Conservation (phyloP, 2,888 invertebrate species). For the Limnephilus rhombicus region DNA sequence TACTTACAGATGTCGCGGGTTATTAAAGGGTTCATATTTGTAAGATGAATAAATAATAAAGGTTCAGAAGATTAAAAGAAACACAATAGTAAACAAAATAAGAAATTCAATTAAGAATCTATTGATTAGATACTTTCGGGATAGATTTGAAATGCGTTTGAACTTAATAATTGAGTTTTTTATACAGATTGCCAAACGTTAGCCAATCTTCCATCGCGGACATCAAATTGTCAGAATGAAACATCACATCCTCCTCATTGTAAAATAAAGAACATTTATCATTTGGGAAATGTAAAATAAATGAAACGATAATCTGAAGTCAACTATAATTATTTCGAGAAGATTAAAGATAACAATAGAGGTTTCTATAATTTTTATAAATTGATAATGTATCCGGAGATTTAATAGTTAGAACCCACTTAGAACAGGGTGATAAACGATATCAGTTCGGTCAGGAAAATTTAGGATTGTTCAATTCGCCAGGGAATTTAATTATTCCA, state of each 20-base stretch:
- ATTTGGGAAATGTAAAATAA: background rate
- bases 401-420: background rate
- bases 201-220: background rate
- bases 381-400: background rate
- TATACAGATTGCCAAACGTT: background rate
- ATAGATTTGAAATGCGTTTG: background rate
- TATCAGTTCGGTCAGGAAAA: background rate
- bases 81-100: no score
- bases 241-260: background rate
- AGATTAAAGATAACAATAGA: no score
- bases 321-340: background rate
- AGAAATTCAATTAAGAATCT: no score
- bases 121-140: background rate
- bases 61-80: no score
- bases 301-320: background rate
- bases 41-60: background rate
- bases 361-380: background rate
- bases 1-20: background rate
- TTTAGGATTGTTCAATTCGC: background rate
- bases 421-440: background rate
- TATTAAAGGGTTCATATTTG: background rate
- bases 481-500: background rate
- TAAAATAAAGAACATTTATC: background rate
- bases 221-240: background rate
- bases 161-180: background rate